These are phyloP conservation scores for Myotis brandtii DNA, from an alignment of 2,113 vertebrate genomes.

Conservation along the genomic window DNA sequence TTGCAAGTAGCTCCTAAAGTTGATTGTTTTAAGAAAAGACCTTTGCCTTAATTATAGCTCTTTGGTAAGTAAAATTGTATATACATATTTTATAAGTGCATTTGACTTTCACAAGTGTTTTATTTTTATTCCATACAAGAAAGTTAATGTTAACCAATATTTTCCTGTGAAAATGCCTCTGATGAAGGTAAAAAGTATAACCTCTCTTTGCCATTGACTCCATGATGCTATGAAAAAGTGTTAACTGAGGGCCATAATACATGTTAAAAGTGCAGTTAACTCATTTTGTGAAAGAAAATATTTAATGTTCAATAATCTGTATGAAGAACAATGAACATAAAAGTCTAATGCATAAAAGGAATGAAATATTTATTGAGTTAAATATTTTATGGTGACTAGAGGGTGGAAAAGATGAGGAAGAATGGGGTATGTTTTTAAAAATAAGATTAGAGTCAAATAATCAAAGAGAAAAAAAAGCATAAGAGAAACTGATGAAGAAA, in stretches of 20 bases:
- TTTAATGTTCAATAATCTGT: not conserved
- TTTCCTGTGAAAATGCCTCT: constrained; percentile 22
- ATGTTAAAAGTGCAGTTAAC: not conserved
- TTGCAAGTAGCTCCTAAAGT: not conserved
- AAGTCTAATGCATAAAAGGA: not conserved
- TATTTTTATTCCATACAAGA: not conserved
- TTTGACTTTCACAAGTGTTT: constrained; percentile 61
- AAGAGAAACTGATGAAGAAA: not conserved
- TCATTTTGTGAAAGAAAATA: not conserved
- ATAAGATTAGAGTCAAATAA: not conserved
- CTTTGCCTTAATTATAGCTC: constrained; percentile 29
- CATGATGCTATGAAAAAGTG: not conserved
- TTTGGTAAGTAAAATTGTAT: constrained; percentile 3
- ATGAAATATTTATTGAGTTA: constrained; percentile 20
- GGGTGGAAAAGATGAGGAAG: not conserved
- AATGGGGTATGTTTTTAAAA: not conserved
- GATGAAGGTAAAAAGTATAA: not conserved
- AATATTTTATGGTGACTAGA: not conserved
- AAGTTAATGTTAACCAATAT: not conserved
- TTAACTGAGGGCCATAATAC: not conserved
- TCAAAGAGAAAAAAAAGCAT: not conserved
- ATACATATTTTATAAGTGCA: constrained; percentile 68
- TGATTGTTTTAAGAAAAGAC: constrained; percentile 25
- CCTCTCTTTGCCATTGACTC: not conserved
- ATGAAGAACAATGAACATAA: not conserved